These are phyloP conservation scores for Siniperca undulata DNA, from an alignment of 2,797 vertebrate species.

Conservation along the genomic window DNA sequence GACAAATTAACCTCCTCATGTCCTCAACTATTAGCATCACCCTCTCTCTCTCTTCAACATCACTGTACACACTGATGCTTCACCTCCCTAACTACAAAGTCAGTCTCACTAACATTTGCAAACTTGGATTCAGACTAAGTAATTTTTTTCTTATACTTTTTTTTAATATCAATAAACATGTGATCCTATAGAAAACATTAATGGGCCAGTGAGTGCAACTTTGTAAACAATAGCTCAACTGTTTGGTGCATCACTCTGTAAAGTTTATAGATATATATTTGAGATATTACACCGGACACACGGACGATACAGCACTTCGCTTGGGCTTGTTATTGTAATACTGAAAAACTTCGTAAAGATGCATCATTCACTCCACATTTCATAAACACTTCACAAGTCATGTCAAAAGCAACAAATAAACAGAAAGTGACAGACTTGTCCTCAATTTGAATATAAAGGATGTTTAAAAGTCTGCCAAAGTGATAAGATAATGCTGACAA, in stretches of 20 bases:
- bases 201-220: background rate
- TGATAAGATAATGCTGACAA: conserved; percentile 3
- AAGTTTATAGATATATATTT: background rate
- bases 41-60: background rate
- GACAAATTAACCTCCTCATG: conserved; percentile 40
- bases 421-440: background rate
- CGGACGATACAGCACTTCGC: background rate
- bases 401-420: background rate
- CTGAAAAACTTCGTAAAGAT: background rate
- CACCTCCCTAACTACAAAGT: background rate
- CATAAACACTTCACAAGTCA: background rate
- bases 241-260: background rate
- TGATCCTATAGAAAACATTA: background rate
- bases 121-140: background rate
- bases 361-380: background rate
- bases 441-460: background rate
- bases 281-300: background rate
- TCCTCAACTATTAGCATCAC: conserved; percentile 35
- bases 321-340: background rate
- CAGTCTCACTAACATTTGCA: background rate
- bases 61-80: background rate
- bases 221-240: background rate
- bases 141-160: background rate
- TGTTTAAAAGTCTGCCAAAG: background rate
- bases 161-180: background rate